Base-by-base conservation (phyloP, 1,140 invertebrate species). In the Cecropterus lyciades region DNA sequence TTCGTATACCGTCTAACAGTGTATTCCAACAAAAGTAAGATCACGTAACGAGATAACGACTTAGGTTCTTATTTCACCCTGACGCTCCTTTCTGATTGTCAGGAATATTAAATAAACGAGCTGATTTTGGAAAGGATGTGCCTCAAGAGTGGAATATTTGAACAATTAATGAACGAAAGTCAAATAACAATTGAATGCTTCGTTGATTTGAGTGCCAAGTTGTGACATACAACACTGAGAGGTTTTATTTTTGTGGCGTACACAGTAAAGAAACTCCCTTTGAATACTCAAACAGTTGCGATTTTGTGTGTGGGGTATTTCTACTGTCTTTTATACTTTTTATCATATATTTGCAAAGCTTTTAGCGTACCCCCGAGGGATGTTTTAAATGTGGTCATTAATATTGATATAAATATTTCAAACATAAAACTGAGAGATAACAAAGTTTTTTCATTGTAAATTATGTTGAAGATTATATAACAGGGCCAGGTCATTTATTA, bases 41-140 rank as follows among this genome's bases (percentile, higher is more conserved):
- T 63, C 69, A 80, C 73, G 79, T 80, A 82, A 82, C 78, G 68
- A 77, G 75, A 82, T 76, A 77, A 76, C 72, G 68, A 75, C 72
- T 67, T 70, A 75, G 69, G 78, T 80, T 80, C 73, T 82, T 84
- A 80, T 82, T 69, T 77, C 67, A 69, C 74, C 57, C 74, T 63
- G 45, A 67, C 63, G 65, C 71, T 62, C 70, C 70, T 67, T 73
- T 76, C 71, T 85, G 81, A 82, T 81, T 86, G 77, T 86, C 77
- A 71, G 75, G 65, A 84, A 77, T 77, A 82, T 84, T 82, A 84
- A 84, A 84, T 82, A 82, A 82, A 81, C 70, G 76, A 64, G 71
- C 72, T 84, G 78, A 84, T 84, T 80, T 66, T 59, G 67, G 48
- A 67, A 60, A 59, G 67, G 67, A 79, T 80, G 72, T 75, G 73